phyloP scores from a whole-genome alignment of 2,888 invertebrate genomes.

The Cepaea hortensis region DNA sequence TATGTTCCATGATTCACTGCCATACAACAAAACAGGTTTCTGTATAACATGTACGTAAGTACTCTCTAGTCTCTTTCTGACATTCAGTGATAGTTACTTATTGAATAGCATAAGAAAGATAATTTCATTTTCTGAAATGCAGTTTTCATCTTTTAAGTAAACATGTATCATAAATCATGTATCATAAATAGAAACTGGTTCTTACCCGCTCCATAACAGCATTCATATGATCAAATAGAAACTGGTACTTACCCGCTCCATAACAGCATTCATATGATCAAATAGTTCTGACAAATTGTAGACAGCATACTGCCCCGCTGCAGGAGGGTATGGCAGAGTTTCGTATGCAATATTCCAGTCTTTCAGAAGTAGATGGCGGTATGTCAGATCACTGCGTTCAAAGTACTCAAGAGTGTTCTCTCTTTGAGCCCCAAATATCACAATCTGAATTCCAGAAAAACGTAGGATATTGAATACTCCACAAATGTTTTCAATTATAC shows the following conservation, averaged over 20 bases:
- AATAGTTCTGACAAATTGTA: slow-evolving; percentile 90
- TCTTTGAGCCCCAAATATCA: slow-evolving; percentile 85
- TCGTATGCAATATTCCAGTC: slow-evolving; percentile 88
- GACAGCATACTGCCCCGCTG: slow-evolving; percentile 90
- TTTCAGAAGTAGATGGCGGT: slow-evolving; percentile 92
- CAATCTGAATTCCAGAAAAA: slow-evolving; percentile 79
- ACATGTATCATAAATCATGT: background rate
- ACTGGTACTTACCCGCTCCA: slow-evolving; percentile 73
- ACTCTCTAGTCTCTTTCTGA: too few relatives aligned
- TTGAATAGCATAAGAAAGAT: too few relatives aligned
- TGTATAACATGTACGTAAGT: too few relatives aligned
- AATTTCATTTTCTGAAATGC: too few relatives aligned
- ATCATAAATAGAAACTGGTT: background rate
- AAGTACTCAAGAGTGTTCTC: slow-evolving; percentile 85
- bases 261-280: slow-evolving; percentile 88
- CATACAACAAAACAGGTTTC: too few relatives aligned
- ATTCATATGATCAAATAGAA: slow-evolving; percentile 87
- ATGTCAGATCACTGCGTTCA: slow-evolving; percentile 91
- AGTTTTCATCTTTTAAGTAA: too few relatives aligned
- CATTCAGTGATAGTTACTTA: too few relatives aligned
- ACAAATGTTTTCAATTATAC: too few relatives aligned
- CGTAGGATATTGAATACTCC: background rate
- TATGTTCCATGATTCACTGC: too few relatives aligned
- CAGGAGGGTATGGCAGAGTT: slow-evolving; percentile 94
- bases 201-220: slow-evolving; percentile 81